phyloP scores from a whole-genome alignment of 2,888 invertebrate genomes.

The Teinopalpus imperialis region DNA sequence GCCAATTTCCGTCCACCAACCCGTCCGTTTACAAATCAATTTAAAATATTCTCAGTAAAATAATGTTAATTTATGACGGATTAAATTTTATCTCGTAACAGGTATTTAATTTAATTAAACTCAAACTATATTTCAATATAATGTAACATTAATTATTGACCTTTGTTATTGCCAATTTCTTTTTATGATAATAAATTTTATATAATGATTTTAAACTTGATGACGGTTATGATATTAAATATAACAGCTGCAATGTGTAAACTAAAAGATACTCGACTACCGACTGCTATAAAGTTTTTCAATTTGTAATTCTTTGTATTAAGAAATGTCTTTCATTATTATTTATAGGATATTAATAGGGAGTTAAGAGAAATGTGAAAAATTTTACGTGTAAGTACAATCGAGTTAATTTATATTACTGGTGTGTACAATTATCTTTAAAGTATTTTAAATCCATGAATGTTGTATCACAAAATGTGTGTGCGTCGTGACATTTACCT shows the following conservation, averaged over 20 bases:
- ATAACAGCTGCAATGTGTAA: too few relatives aligned
- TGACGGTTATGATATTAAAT: too few relatives aligned
- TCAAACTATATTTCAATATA: too few relatives aligned
- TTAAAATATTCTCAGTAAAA: not conserved
- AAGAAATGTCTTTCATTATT: too few relatives aligned
- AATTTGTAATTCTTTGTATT: too few relatives aligned
- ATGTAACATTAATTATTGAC: too few relatives aligned
- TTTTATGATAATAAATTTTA: too few relatives aligned
- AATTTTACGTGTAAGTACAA: conserved; percentile 25
- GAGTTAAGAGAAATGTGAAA: too few relatives aligned
- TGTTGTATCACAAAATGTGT: not conserved
- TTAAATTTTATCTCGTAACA: not conserved
- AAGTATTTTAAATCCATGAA: not conserved
- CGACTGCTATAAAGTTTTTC: too few relatives aligned
- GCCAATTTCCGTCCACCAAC: conserved; percentile 17
- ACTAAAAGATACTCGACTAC: too few relatives aligned
- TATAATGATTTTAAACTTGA: too few relatives aligned
- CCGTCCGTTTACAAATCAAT: conserved; percentile 10
- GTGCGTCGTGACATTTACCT: conserved; percentile 9
- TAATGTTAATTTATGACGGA: not conserved
- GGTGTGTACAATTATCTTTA: conserved; percentile 14
- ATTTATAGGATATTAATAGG: too few relatives aligned
- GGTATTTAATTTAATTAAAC: not conserved
- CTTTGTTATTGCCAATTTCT: not conserved
- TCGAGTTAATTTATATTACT: conserved; percentile 9